Evolutionary conservation across 64 coral and sea anemone genomes (phyloP).

Genomic region (Cladopsammia gracilis): DNA sequence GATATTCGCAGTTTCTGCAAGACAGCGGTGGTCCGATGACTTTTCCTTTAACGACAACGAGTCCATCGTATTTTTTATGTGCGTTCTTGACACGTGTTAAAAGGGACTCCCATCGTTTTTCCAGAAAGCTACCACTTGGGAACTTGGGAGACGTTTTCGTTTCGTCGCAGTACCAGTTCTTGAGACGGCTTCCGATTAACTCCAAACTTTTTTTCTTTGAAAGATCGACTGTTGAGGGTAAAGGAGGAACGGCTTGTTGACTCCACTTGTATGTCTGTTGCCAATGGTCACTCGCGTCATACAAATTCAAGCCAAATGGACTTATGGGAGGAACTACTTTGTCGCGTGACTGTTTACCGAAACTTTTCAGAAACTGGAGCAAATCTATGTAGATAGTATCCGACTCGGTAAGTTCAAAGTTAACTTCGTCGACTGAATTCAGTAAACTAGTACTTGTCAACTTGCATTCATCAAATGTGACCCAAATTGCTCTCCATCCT

Average conservation of each 20-base stretch:
- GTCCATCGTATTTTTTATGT: background rate
- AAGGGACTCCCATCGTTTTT: background rate
- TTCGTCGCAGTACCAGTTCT: slow-evolving; percentile 70
- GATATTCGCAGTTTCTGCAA: background rate
- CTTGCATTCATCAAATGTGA: slow-evolving; percentile 50
- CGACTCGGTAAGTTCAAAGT: background rate
- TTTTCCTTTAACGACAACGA: background rate
- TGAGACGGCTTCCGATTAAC: slow-evolving; percentile 44
- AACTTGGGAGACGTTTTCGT: background rate
- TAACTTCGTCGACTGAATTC: background rate
- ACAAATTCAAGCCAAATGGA: background rate
- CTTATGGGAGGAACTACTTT: slow-evolving; percentile 57
- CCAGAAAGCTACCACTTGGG: background rate
- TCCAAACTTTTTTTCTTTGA: slow-evolving; percentile 23
- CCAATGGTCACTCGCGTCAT: slow-evolving; percentile 31
- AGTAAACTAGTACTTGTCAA: background rate
- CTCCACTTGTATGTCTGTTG: slow-evolving; percentile 33
- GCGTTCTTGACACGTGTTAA: background rate
- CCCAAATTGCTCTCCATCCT: slow-evolving; percentile 84
- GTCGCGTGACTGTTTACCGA: slow-evolving; percentile 37
- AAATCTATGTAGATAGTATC: slow-evolving; percentile 68
- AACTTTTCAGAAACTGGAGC: slow-evolving; percentile 9
- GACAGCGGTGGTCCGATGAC: slow-evolving; percentile 26
- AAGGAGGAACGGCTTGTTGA: background rate
- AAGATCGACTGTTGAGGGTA: background rate